Evolutionary conservation across 2,888 invertebrate genomes (phyloP).

Genomic region (Zygaena filipendulae): DNA sequence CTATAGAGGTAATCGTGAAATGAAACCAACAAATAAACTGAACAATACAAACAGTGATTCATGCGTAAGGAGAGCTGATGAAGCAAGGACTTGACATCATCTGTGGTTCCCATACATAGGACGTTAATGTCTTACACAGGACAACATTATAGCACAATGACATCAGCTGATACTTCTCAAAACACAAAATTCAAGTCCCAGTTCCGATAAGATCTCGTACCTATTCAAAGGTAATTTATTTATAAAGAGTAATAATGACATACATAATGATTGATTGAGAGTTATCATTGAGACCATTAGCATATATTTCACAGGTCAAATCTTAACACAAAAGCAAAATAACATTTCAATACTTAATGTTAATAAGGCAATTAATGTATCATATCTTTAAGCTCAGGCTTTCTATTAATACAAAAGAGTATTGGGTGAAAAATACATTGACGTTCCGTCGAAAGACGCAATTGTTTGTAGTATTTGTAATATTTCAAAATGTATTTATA

Average conservation of each 20-base stretch:
- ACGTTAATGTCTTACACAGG: conserved; percentile 19
- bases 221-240: too few relatives aligned
- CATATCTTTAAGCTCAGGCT: conserved; percentile 51
- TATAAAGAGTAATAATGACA: too few relatives aligned
- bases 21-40: conserved; percentile 34
- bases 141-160: conserved; percentile 18
- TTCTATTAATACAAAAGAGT: conserved; percentile 54
- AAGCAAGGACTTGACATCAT: conserved; percentile 35
- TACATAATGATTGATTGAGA: too few relatives aligned
- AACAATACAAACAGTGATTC: conserved; percentile 48
- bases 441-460: conserved; percentile 46
- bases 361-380: conserved; percentile 55
- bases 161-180: conserved; percentile 15
- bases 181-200: conserved; percentile 36
- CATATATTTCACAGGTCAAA: conserved; percentile 38
- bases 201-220: conserved; percentile 30
- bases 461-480: conserved; percentile 38
- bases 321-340: conserved; percentile 41
- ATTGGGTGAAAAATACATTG: conserved; percentile 69
- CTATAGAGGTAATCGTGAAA: conserved; percentile 28
- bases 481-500: conserved; percentile 35
- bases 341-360: conserved; percentile 35
- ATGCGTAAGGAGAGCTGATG: conserved; percentile 53
- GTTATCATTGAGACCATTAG: conserved; percentile 37
- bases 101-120: conserved; percentile 21